Evolutionary conservation across 2,888 invertebrate genomes (phyloP).

Genomic region (Ophion ventricosus): DNA sequence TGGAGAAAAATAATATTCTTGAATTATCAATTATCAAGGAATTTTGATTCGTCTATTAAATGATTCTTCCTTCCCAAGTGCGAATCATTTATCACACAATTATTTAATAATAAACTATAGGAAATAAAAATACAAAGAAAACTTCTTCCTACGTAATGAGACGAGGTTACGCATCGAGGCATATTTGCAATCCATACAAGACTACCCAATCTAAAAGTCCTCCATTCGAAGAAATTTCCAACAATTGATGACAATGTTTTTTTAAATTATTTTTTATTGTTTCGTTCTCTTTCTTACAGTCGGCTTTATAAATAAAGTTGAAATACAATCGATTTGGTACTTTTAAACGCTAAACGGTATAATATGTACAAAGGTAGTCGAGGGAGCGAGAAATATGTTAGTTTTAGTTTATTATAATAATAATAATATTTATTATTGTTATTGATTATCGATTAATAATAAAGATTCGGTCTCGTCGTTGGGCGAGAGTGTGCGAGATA

Average conservation of each 20-base stretch:
- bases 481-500: slow-evolving; percentile 26
- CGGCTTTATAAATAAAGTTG: slow-evolving; percentile 72
- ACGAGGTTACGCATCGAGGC: no score
- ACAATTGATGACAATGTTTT: slow-evolving; percentile 14
- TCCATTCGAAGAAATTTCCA: background rate
- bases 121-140: background rate
- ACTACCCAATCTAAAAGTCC: no score
- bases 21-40: background rate
- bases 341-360: slow-evolving; percentile 67
- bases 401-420: slow-evolving; percentile 12
- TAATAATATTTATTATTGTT: slow-evolving; percentile 8
- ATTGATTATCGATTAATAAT: slow-evolving; percentile 32
- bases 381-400: slow-evolving; percentile 44
- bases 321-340: slow-evolving; percentile 73
- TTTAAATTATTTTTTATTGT: slow-evolving; percentile 45
- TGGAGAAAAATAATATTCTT: background rate
- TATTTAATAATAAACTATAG: slow-evolving; percentile 7
- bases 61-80: background rate
- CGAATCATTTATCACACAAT: background rate
- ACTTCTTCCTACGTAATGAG: background rate
- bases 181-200: background rate
- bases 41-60: background rate
- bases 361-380: slow-evolving; percentile 68
- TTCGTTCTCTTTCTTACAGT: slow-evolving; percentile 64
- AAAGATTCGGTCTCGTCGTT: slow-evolving; percentile 29